phyloP scores from a whole-genome alignment of 2,113 vertebrate species.

The Mastomys coucha region DNA sequence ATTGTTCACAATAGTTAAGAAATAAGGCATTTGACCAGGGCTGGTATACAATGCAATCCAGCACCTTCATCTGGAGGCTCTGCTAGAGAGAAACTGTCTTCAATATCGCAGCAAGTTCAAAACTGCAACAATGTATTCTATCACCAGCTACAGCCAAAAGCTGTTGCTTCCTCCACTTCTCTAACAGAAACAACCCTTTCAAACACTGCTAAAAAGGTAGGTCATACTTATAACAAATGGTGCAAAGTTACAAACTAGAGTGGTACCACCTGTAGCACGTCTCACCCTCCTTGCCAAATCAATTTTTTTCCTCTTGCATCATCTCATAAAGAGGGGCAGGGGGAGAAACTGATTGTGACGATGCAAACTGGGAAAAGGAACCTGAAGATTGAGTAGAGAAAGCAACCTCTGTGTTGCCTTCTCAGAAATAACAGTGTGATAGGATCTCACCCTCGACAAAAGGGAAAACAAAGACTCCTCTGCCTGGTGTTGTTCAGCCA shows the following conservation, averaged over 20 bases:
- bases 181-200: constrained; percentile 6
- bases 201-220: background rate
- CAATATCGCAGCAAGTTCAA: constrained; percentile 26
- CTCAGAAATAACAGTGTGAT: constrained; percentile 23
- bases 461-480: constrained; percentile 73
- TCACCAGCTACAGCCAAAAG: background rate
- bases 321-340: background rate
- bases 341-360: background rate
- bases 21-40: background rate
- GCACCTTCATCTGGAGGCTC: background rate
- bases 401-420: background rate
- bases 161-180: background rate
- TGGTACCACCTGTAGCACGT: constrained; percentile 8
- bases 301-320: background rate
- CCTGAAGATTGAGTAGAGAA: background rate
- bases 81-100: background rate
- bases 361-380: background rate
- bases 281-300: background rate
- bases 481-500: background rate
- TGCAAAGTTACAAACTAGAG: background rate
- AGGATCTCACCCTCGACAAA: constrained; percentile 39
- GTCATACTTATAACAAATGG: background rate
- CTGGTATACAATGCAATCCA: background rate
- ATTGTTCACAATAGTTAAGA: background rate
- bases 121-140: background rate